Percentiles rank a stretch among this genome's conserved stretches.
These are phyloP conservation scores for Glossophaga mutica DNA, from an alignment of 2,797 vertebrate genomes.

Conservation along the genomic window DNA sequence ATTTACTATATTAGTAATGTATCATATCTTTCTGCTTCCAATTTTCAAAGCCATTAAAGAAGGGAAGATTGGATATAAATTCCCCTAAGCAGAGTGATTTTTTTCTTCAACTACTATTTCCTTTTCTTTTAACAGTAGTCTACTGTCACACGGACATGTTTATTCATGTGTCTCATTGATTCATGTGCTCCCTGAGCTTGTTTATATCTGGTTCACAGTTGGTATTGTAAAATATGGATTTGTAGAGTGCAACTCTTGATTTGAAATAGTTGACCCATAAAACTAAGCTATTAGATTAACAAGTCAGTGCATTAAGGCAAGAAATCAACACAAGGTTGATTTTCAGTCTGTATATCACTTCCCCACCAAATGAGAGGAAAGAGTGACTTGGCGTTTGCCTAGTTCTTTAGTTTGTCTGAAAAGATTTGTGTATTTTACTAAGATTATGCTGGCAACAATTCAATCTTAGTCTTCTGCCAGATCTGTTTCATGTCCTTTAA, in stretches of 20 bases:
- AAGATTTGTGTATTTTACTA: slow-evolving; percentile 54
- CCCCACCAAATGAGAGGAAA: slow-evolving; percentile 22
- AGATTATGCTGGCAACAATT: background rate
- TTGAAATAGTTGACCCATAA: slow-evolving; percentile 61
- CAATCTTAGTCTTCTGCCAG: background rate
- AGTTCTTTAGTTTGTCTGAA: slow-evolving; percentile 29
- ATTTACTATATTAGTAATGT: slow-evolving; percentile 26
- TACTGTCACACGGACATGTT: slow-evolving; percentile 27
- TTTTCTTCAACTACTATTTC: slow-evolving; percentile 55
- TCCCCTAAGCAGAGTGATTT: background rate
- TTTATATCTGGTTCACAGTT: slow-evolving; percentile 46
- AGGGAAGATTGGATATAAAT: slow-evolving; percentile 39
- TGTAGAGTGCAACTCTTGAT: slow-evolving; percentile 34
- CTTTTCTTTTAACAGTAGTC: slow-evolving; percentile 51
- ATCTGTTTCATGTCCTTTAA: background rate
- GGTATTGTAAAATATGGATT: slow-evolving; percentile 45
- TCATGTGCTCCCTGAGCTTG: slow-evolving; percentile 30
- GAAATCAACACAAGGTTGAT: slow-evolving; percentile 17
- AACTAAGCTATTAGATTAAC: slow-evolving; percentile 57
- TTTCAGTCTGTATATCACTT: slow-evolving; percentile 50
- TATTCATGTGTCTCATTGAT: slow-evolving; percentile 65
- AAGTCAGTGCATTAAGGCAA: background rate
- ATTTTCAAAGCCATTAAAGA: slow-evolving; percentile 50
- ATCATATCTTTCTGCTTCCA: slow-evolving; percentile 39
- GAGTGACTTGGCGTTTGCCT: background rate